Percentiles rank a stretch among this genome's conserved stretches.
Conservation (phyloP, 2,113 vertebrate genomes). For the Xenus cinereus region DNA sequence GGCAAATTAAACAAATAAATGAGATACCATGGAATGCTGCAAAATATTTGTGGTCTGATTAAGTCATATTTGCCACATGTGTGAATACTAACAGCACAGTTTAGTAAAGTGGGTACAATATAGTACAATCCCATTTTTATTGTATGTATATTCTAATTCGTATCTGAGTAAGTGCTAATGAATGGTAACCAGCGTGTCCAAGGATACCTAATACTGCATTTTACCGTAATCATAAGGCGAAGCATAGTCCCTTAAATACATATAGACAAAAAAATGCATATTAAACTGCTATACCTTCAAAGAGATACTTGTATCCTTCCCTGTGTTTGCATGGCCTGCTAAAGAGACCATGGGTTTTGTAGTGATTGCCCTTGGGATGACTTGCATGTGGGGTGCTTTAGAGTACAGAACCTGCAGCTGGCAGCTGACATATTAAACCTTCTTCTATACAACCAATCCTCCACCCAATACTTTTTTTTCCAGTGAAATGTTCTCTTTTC, state of each 20-base stretch:
- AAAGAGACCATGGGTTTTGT: neutral
- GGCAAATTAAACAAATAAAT: conserved; percentile 85
- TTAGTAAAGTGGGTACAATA: conserved; percentile 48
- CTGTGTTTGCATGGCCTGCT: neutral
- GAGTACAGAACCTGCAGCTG: neutral
- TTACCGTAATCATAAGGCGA: neutral
- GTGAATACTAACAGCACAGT: conserved; percentile 69
- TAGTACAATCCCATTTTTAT: neutral
- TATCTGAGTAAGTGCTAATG: neutral
- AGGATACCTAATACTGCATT: neutral
- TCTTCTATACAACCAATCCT: neutral
- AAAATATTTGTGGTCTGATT: conserved; percentile 84
- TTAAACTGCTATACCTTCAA: neutral
- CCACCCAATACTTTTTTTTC: neutral
- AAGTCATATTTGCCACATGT: conserved; percentile 79
- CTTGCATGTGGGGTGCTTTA: neutral
- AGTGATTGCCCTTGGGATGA: neutral
- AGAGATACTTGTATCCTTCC: neutral
- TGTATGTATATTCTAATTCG: neutral
- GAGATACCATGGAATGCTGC: conserved; percentile 83
- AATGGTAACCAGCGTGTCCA: neutral
- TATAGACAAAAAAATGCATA: neutral
- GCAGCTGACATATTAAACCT: neutral
- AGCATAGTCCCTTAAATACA: neutral
- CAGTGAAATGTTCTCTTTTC: neutral